Conservation (phyloP, 2,113 vertebrate species). For the Cyprinodon brontotheroides region DNA sequence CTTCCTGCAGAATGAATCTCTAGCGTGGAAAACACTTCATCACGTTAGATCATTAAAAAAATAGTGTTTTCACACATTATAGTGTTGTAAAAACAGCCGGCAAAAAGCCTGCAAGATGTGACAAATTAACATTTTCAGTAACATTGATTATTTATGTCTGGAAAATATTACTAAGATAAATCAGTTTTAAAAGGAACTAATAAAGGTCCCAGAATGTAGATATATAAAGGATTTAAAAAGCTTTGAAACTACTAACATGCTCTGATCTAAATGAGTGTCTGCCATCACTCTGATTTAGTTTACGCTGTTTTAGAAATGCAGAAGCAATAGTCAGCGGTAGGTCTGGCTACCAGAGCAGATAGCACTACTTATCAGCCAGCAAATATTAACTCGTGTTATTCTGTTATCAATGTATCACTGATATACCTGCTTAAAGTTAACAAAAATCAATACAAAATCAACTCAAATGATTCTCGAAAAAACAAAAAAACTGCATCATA, state of each 20-base stretch:
- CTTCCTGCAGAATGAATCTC: background rate
- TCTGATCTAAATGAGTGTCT: background rate
- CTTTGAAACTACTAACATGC: too few species aligned
- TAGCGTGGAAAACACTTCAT: background rate
- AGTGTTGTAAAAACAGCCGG: background rate
- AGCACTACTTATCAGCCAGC: too few species aligned
- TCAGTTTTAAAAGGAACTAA: background rate
- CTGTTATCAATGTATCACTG: too few species aligned
- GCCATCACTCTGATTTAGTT: too few species aligned
- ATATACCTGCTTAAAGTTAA: too few species aligned
- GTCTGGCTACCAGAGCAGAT: too few species aligned
- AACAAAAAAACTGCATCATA: too few species aligned
- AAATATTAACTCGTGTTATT: too few species aligned
- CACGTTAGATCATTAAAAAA: background rate
- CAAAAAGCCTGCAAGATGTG: background rate
- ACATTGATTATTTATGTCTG: background rate
- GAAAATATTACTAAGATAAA: background rate
- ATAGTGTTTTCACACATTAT: background rate
- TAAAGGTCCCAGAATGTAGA: background rate
- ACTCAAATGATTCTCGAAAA: too few species aligned
- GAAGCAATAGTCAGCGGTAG: too few species aligned
- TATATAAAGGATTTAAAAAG: background rate
- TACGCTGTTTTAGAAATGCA: too few species aligned
- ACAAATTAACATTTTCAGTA: background rate
- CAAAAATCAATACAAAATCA: too few species aligned